Conservation (phyloP, 64 coral and sea anemone genomes). For the Stichodactyla helianthus region DNA sequence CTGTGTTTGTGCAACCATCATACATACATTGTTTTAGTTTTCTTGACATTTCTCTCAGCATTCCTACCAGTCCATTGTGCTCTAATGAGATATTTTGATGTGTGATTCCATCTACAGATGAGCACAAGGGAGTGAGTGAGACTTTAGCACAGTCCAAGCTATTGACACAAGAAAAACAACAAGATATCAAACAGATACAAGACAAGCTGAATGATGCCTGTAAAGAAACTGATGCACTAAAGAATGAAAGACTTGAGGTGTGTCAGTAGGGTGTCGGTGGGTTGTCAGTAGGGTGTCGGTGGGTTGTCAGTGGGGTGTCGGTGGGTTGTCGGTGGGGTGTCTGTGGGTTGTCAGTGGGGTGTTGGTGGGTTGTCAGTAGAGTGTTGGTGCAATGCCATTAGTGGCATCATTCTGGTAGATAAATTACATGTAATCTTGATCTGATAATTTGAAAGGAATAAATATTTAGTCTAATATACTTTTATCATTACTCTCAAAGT, state of each 20-base stretch:
- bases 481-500: background rate
- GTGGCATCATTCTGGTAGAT: too few relatives aligned
- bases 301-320: too few relatives aligned
- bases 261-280: background rate
- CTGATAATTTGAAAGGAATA: background rate
- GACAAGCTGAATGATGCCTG: slow-evolving; percentile 49
- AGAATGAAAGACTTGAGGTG: slow-evolving; percentile 72
- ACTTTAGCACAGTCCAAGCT: slow-evolving; percentile 83
- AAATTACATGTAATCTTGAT: too few relatives aligned
- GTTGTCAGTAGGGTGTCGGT: background rate
- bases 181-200: slow-evolving; percentile 68
- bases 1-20: too few relatives aligned
- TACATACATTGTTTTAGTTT: too few relatives aligned
- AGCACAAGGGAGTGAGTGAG: slow-evolving; percentile 61
- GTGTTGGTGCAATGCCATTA: background rate
- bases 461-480: background rate
- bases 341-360: background rate
- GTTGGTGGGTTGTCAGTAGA: background rate
- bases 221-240: slow-evolving; percentile 45
- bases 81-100: background rate
- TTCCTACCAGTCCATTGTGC: too few relatives aligned
- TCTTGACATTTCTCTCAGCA: too few relatives aligned
- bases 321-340: background rate
- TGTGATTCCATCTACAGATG: slow-evolving; percentile 36
- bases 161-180: slow-evolving; percentile 50